phyloP scores from a whole-genome alignment of 2,797 vertebrate species.

The Salarias fasciatus region DNA sequence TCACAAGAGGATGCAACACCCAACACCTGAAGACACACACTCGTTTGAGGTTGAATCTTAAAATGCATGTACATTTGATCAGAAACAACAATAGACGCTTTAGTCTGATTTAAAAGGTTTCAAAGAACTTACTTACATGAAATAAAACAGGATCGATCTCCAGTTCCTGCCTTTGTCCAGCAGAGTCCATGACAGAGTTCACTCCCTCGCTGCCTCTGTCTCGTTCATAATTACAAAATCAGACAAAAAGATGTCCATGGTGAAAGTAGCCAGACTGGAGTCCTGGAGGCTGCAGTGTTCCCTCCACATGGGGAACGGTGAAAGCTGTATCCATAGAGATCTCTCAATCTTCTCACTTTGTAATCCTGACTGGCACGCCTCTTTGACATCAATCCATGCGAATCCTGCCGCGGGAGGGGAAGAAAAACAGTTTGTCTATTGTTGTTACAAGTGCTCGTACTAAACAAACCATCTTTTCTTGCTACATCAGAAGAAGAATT shows the following conservation, averaged over 20 bases:
- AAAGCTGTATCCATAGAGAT: conserved; percentile 70
- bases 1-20: conserved; percentile 37
- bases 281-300: conserved; percentile 27
- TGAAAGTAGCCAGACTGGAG: conserved; percentile 1
- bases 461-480: no score
- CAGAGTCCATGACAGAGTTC: conserved; percentile 61
- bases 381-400: conserved; percentile 62
- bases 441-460: no score
- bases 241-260: conserved; percentile 11
- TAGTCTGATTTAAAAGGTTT: conserved; percentile 2
- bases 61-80: not conserved
- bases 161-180: conserved; percentile 41
- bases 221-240: conserved; percentile 18
- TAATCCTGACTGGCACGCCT: conserved; percentile 68
- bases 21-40: conserved; percentile 57
- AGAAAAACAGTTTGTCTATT: conserved; percentile 4
- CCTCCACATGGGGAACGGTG: conserved; percentile 48
- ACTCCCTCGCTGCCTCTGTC: conserved; percentile 13
- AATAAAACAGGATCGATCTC: conserved; percentile 40
- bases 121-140: conserved; percentile 76
- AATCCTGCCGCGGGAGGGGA: conserved; percentile 21
- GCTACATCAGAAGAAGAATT: not conserved
- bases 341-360: conserved; percentile 39
- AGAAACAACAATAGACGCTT: no score
- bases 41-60: not conserved